Base-by-base conservation (phyloP, 2,888 invertebrate genomes). In the Parnassius orleans region DNA sequence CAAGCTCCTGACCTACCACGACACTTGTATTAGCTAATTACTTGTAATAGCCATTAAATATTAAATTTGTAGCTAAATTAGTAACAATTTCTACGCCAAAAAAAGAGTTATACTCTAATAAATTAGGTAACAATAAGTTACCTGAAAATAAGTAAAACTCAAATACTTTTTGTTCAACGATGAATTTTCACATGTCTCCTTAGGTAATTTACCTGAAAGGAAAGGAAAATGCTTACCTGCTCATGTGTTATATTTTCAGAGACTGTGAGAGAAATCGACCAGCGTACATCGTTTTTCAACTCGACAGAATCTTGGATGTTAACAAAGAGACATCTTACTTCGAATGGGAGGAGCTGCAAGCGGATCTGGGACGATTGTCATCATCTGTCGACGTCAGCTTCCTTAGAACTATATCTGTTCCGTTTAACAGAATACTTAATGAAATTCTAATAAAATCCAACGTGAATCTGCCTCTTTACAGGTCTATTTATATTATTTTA, bases 261-360 rank as follows among this genome's bases (percentile, higher is more conserved):
- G 94, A 94, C 73, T 96, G 96, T 78, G 93, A 94, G 79, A 91
- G 93, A 74, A 94, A 95, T 77, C 93, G 93, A 70, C 93, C 96
- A 66, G 94, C 94, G n/a, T 96, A 95, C 86, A 90, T 92, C 52
- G 94, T 95, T 41, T 95, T 96, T 77, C 94, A 95, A 80, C 84
- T 96, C 69, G 93, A 94, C 70, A 94, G 93, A 75, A 92, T 95
- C 67, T 88, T 95, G 66, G 94, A 96, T 78, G 90, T 96, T 54
- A 95, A 95, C 72, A 93, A 93, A 71, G 92, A 93, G 62, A 93
- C 94, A 0, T 94, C 95, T 48, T 93, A 94, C 73, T 93, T 93
- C 75, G 92, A 93, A 66, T 95, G 95, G 95, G 83, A 86, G 2
- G 93, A 93, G 61, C 80, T 95, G 0, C 92, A 92, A 65, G 83